Evolutionary conservation across 2,113 vertebrate species (phyloP), one percentile per base, ranked within the genome.

Genomic region (Notiomystis cincta): DNA sequence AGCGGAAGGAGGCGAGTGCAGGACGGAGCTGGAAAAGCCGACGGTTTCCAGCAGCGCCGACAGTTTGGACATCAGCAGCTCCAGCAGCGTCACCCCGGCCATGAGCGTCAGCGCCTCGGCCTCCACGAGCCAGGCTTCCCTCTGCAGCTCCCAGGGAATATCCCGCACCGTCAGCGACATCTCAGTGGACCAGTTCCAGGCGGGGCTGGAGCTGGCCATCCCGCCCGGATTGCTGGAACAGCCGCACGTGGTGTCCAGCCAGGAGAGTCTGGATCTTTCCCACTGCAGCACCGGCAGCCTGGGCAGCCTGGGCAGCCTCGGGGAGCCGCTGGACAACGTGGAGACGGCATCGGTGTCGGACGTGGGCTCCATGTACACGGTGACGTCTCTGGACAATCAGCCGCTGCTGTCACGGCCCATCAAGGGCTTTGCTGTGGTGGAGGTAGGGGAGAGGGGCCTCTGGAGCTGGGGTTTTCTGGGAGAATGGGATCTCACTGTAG

Each of bases 401-500:
- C 97, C 97, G 0, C 97, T 98, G 10, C 54, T 98, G 22, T 47
- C 98, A 0, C 98, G 99, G 94, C 99, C 99, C 50, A 99, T 99
- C 97, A 99, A 99, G 93, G 99, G 99, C 71, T 99, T 99, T 11
- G 99, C 99, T 17, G 99, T 99, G 6, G 99, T 99, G 89, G 99
- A 99, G 99, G 99, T 99, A 97, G 97, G 22, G 9, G 15, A 13
- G 27, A 38, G 33, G 42, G 17, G 4, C 5, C 60, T 64, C 38
- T 57, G 23, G 27, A 19, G 58, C 31, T 2, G 2, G 6, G 10
- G 50, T 15, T n/a, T n/a, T n/a, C 42, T 72, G 50, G 64, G 28
- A 53, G 37, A 47, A 3, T 9, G 37, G 72, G 28, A 11, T 54
- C 31, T 17, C 23, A 6, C 48, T 62, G 22, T 23, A 7, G 28